phyloP scores from a whole-genome alignment of 2,113 vertebrate species.

The Ovibos moschatus region DNA sequence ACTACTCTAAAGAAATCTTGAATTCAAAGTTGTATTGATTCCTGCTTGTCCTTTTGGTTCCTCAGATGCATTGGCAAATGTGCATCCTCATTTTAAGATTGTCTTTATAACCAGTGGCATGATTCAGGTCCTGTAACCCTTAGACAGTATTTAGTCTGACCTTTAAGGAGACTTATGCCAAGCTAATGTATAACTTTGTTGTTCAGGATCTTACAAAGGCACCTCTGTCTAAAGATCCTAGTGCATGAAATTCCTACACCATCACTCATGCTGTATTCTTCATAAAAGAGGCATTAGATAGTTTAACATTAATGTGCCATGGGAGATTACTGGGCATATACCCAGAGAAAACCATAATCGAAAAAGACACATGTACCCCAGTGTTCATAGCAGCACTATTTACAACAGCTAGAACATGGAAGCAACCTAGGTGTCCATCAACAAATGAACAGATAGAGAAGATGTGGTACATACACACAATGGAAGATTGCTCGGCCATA shows the following conservation, averaged over 20 bases:
- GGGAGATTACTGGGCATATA: background rate
- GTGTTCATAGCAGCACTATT: background rate
- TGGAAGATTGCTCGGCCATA: background rate
- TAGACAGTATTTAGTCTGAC: background rate
- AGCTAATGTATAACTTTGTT: background rate
- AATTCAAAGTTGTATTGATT: slow-evolving; percentile 15
- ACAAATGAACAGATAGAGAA: background rate
- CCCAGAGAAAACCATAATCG: background rate
- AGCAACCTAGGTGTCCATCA: background rate
- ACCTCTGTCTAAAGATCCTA: background rate
- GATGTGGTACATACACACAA: background rate
- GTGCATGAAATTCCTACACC: background rate
- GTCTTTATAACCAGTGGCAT: background rate
- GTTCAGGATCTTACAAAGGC: background rate
- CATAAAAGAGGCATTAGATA: slow-evolving; percentile 23
- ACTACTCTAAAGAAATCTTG: slow-evolving; percentile 17
- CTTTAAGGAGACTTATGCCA: slow-evolving; percentile 1
- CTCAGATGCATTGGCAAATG: background rate
- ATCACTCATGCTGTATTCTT: background rate
- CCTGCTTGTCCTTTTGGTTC: background rate
- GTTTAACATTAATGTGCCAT: background rate
- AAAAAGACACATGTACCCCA: background rate
- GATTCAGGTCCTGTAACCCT: background rate
- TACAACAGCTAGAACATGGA: background rate
- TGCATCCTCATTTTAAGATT: background rate